Base-by-base conservation (phyloP, 2,888 invertebrate species). In the Hartigia nigra region DNA sequence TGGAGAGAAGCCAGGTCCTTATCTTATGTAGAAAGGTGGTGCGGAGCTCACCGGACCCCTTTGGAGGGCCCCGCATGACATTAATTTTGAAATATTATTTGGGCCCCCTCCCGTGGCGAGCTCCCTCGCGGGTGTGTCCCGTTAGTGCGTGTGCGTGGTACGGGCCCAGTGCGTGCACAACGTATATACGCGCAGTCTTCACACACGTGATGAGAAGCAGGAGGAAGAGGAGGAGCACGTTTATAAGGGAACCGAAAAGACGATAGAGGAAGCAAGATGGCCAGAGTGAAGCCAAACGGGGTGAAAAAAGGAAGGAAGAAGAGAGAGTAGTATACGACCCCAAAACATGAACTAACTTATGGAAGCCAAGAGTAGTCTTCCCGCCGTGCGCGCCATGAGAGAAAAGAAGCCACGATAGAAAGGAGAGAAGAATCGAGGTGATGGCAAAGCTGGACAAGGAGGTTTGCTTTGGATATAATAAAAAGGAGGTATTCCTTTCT, bases 11-110 rank as follows among this genome's bases (percentile, higher is more conserved):
- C 31, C 32, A 31, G 81, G 81, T 84, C 82, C 86, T 86, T 86
- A 87, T 87, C 86, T 87, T 86, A 86, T 82, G 84, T 82, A 85
- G 84, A 83, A 85, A 87, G 83, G 81, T 83, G 85, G 82, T 81
- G 84, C 83, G 83, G 78, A 70, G 76, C 76, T 82, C 85, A 83
- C 81, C 84, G 83, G 82, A 82, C 85, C 85, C 84, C 84, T 86
- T 87, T 87, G 84, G 84, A 84, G 84, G 85, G 83, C 83, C 82
- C 86, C 86, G 86, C 87, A 86, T 88, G 87, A 88, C 88, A 87
- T 90, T 90, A 90, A 90, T 90, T 90, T 90, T 90, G 87, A 90
- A 90, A 88, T 90, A 90, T 90, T 90, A 89, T 90, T 90, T 87
- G 86, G 83, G 80, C 84, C 85, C 82, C 83, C 81, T 82, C 81